Evolutionary conservation across 2,888 invertebrate species (phyloP), one percentile per base, ranked within the genome.

Genomic region (Eupithecia exiguata): DNA sequence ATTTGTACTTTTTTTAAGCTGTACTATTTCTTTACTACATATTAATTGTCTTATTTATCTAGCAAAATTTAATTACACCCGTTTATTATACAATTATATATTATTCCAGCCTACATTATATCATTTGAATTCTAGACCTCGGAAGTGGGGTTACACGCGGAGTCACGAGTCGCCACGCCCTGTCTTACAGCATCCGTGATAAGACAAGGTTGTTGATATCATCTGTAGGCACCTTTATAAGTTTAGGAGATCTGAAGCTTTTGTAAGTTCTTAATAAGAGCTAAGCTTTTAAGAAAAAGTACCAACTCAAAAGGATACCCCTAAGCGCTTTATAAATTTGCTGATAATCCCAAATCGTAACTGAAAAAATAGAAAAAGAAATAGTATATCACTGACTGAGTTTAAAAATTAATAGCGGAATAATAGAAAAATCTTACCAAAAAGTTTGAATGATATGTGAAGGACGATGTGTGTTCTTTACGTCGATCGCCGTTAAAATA

Each of bases 161-260:
- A 91, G 91, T 93, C 93, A 92, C 92, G 93, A 92, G 69, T 73
- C 40, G 82, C 89, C 91, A 90, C 92, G 92, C 93, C 93, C 86
- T 92, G 91, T 92, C 92, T 68, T 88, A 90, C 88, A 72, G 83
- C 87, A 86, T 89, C 90, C 89, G 89, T 87, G 89, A 89, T 88
- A 87, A 88, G 85, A 86, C 87, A 85, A 88, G 85, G 87, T 85
- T 87, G 84, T 81, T 88, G 88, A 90, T 89, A 88, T 88, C 90
- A 90, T 89, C 85, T 83, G 86, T 53, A 53, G 53, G 53, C 10
- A 1, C 12, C 25, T 21, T 49, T 58, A 25, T 46, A 43, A 0
- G 10, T 21, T 43, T 16, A 43, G 5, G 2, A 49, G 21, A 61
- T 6, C 61, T 25, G 61, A 61, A 61, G 61, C 49, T 49, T 49